Base-by-base conservation (phyloP, 2,888 invertebrate species). In the Mechanitis messenoides region DNA sequence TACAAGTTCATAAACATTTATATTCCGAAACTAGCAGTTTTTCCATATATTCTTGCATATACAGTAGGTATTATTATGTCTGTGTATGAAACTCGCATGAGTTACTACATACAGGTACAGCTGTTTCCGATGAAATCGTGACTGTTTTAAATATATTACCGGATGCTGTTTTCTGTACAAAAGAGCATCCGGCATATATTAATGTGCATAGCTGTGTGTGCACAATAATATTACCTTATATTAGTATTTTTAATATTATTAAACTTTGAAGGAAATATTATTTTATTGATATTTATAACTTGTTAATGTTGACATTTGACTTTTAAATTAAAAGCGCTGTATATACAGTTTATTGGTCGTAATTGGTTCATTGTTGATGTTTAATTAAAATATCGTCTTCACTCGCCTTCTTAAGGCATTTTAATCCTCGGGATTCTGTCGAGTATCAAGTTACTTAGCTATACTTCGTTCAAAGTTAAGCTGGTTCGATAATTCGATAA, bases 341-440 rank as follows among this genome's bases (percentile, higher is more conserved):
- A 20, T 20, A 20, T 31, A 31, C 0, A 31, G 28, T 31, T 31
- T 3, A 31, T 31, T 50, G 31, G 6, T 28, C 50, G 3, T 7
- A 20, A 2, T 20, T 28, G 28, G 28, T 50, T 28, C 28, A 50
- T 9, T 50, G 28, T 31, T 31, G 31, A 31, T n/a, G 9, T 50
- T 31, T 50, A 50, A 50, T 50, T 50, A 50, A 50, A 50, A 50
- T 50, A 50, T 31, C 31, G 50, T 50, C 9, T 50, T 50, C 28
- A 28, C 3, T 31, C 31, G 28, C 50, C 50, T 50, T 31, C 31
- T 50, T 50, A 50, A 11, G 42, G 42, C 42, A 9, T 42, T 42
- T 50, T 50, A 50, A 50, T 11, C 9, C 50, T 31, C 50, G 31
- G 31, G 11, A 31, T 31, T 28, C 50, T 31, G 28, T 4, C 6